Evolutionary conservation across 1,140 invertebrate genomes (phyloP).

Genomic region (Acromyrmex heyeri): DNA sequence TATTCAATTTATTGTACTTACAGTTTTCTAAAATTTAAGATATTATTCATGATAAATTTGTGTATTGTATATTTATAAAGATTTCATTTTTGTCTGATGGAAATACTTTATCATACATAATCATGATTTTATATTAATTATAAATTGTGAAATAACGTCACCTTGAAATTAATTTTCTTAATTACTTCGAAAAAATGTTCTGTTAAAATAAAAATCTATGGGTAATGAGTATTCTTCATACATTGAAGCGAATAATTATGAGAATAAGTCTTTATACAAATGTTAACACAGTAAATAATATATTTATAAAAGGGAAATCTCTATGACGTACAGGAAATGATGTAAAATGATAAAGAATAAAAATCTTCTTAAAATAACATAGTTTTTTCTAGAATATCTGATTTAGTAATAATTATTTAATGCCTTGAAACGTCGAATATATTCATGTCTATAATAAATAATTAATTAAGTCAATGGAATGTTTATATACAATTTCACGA

Average conservation of each 20-base stretch:
- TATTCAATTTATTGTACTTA: not conserved
- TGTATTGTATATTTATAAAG: not conserved
- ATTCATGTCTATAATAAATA: not conserved
- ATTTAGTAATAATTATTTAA: not conserved
- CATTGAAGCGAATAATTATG: not conserved
- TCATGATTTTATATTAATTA: not conserved
- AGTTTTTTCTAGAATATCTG: not conserved
- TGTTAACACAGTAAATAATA: not conserved
- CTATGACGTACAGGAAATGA: not conserved
- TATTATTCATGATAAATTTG: not conserved
- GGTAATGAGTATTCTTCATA: not conserved
- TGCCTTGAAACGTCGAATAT: not conserved
- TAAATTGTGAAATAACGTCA: not conserved
- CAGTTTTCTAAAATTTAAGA: not conserved
- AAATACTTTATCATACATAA: not conserved
- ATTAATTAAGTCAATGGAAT: not conserved
- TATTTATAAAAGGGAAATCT: not conserved
- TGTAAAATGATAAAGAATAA: not conserved
- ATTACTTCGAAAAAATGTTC: not conserved
- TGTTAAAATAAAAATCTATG: not conserved
- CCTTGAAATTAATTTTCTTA: not conserved
- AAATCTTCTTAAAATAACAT: not conserved
- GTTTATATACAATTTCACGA: not conserved
- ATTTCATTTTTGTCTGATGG: not conserved
- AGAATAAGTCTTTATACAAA: not conserved